Conservation (phyloP, 1,140 invertebrate genomes). For the Dreissena rostriformis region DNA sequence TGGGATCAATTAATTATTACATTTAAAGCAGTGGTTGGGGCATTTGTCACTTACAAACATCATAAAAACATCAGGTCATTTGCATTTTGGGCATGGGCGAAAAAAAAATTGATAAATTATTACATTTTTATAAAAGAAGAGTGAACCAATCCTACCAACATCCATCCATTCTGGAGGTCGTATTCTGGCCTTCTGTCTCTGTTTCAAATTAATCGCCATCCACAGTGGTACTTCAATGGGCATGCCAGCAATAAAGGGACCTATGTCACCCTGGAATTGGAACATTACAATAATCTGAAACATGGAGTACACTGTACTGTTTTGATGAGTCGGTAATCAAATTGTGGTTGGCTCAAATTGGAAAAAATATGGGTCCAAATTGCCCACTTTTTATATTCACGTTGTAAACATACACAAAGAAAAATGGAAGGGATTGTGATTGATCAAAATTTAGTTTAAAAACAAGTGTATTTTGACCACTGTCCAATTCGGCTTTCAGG, state of each 20-base stretch:
- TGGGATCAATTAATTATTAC: too few relatives aligned
- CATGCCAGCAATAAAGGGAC: slow-evolving; percentile 92
- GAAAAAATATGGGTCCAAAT: neutral
- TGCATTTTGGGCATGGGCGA: too few relatives aligned
- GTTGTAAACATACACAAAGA: neutral
- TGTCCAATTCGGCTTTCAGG: too few relatives aligned
- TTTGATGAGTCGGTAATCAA: neutral
- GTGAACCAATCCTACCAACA: slow-evolving; percentile 78
- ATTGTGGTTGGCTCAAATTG: neutral
- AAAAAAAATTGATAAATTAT: too few relatives aligned
- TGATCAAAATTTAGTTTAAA: too few relatives aligned
- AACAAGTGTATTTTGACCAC: too few relatives aligned
- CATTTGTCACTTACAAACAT: too few relatives aligned
- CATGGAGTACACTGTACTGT: neutral
- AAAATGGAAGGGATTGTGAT: too few relatives aligned
- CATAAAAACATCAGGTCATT: too few relatives aligned
- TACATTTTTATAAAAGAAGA: neutral
- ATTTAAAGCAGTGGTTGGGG: too few relatives aligned
- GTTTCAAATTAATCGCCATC: slow-evolving; percentile 96
- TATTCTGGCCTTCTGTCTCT: slow-evolving; percentile 96
- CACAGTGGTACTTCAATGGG: slow-evolving; percentile 92
- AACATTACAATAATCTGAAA: neutral
- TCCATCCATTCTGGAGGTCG: slow-evolving; percentile 97
- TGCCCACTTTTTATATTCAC: neutral
- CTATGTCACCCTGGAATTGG: slow-evolving; percentile 83